Percentiles rank a stretch among this genome's conserved stretches.
Conservation (phyloP, 2,797 vertebrate genomes). For the Loriculus beryllinus region DNA sequence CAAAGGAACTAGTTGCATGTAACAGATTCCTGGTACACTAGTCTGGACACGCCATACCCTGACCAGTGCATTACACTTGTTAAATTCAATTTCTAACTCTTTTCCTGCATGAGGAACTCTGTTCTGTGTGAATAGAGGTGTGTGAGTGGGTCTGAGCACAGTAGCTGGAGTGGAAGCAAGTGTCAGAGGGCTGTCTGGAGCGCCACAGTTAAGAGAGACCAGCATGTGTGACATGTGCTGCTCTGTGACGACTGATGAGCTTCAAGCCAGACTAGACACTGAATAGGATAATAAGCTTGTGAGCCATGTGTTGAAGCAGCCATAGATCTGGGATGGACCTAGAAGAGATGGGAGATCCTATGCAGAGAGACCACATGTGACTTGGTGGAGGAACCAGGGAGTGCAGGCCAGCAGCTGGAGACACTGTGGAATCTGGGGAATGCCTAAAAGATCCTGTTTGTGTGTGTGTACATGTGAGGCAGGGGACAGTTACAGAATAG, state of each 20-base stretch:
- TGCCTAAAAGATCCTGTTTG: neutral
- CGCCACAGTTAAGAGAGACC: neutral
- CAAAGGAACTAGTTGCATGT: neutral
- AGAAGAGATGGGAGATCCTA: neutral
- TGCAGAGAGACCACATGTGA: neutral
- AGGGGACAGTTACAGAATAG: neutral
- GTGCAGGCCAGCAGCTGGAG: neutral
- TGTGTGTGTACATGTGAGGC: no score
- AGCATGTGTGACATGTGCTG: neutral
- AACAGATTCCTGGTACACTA: neutral
- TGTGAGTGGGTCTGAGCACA: neutral
- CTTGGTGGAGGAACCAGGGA: neutral
- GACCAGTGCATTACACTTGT: neutral
- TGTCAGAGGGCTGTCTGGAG: neutral
- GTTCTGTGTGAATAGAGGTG: neutral
- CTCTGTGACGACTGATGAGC: neutral
- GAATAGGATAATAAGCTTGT: neutral
- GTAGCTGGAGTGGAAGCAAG: neutral
- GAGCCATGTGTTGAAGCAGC: neutral
- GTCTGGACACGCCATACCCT: neutral
- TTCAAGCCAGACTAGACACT: neutral
- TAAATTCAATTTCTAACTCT: neutral
- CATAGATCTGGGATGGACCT: neutral
- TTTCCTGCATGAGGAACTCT: neutral
- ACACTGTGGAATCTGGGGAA: neutral